Conservation (phyloP, 2,888 invertebrate species). For the Molorchus minor region DNA sequence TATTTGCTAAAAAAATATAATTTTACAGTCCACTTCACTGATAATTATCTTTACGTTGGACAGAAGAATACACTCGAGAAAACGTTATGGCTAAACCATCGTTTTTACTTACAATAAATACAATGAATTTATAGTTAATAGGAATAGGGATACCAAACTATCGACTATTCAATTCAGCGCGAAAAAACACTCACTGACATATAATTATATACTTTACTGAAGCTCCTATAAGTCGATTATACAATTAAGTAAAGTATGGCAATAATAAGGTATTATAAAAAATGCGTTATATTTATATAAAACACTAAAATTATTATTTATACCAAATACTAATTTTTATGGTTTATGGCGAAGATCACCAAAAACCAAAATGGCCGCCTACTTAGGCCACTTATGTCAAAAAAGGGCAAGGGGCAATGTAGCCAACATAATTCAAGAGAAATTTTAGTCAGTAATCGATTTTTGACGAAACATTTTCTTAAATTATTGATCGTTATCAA, state of each 20-base stretch:
- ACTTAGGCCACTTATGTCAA: no score
- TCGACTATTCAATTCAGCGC: constrained; percentile 8
- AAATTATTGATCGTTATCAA: no score
- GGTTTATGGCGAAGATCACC: constrained; percentile 26
- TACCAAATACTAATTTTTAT: neutral
- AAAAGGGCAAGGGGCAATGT: no score
- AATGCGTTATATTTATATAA: constrained; percentile 8
- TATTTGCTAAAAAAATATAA: constrained; percentile 53
- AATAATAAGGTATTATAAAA: neutral
- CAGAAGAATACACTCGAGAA: neutral
- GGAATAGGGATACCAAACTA: constrained; percentile 15
- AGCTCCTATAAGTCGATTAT: neutral
- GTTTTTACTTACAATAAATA: constrained; percentile 3
- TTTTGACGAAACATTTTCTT: no score
- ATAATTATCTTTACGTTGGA: neutral
- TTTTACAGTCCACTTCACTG: constrained; percentile 2
- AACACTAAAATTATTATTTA: constrained; percentile 6
- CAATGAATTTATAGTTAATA: constrained; percentile 14
- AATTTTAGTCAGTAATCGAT: no score
- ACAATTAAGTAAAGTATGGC: neutral
- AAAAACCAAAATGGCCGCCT: constrained; percentile 33
- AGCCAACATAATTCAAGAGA: no score
- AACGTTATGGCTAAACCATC: neutral
- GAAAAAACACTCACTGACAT: constrained; percentile 15
- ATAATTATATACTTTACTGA: constrained; percentile 15